phyloP scores from a whole-genome alignment of 2,797 vertebrate species.

The Pagetopsis macropterus region DNA sequence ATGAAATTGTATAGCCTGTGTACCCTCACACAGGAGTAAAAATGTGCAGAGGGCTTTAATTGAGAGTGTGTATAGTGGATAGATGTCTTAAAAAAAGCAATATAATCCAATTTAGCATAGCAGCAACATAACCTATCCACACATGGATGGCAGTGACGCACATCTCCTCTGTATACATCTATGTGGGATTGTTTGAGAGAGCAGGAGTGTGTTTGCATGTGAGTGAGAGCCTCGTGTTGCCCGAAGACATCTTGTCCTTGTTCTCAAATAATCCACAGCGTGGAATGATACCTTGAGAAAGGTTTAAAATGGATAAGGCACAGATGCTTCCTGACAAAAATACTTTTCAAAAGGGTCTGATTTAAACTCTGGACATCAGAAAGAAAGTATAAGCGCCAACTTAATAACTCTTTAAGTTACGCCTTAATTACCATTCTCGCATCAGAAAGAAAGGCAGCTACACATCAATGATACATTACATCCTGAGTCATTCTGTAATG shows the following conservation, averaged over 20 bases:
- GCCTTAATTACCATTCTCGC: background rate
- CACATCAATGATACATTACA: background rate
- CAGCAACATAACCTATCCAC: conserved; percentile 57
- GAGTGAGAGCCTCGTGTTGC: background rate
- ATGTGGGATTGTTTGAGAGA: conserved; percentile 40
- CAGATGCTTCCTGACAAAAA: background rate
- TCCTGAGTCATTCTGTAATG: background rate
- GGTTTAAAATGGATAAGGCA: conserved; percentile 11
- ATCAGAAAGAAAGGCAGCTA: background rate
- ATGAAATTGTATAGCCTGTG: conserved; percentile 42
- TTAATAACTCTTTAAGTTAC: conserved; percentile 5
- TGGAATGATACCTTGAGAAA: conserved; percentile 21
- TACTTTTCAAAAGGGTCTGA: background rate
- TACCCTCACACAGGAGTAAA: conserved; percentile 25
- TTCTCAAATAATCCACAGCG: conserved; percentile 36
- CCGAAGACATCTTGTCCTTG: conserved; percentile 11
- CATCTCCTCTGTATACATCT: conserved; percentile 25
- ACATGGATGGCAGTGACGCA: conserved; percentile 52
- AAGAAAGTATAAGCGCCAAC: background rate
- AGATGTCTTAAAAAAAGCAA: conserved; percentile 36
- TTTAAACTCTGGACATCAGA: background rate
- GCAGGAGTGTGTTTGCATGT: conserved; percentile 6
- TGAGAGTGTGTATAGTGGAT: conserved; percentile 26
- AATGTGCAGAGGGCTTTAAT: conserved; percentile 39
- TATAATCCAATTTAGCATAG: conserved; percentile 63